Percentiles rank a stretch among this genome's conserved stretches.
phyloP scores from a whole-genome alignment of 2,113 vertebrate genomes.

The Bubo bubo region DNA sequence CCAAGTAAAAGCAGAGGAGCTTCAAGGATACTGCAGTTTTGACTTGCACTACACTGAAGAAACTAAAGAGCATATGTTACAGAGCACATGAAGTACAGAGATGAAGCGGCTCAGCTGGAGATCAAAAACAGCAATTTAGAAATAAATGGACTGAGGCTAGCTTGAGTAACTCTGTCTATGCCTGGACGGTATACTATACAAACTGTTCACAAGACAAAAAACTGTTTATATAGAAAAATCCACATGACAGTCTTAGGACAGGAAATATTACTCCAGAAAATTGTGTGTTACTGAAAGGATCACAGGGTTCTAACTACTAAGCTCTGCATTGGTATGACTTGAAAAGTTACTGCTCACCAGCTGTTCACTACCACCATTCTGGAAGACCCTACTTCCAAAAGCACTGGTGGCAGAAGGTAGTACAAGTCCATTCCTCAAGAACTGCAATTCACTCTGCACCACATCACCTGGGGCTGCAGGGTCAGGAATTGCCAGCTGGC shows the following conservation, averaged over 20 bases:
- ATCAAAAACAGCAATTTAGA: neutral
- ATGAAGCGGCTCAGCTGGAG: neutral
- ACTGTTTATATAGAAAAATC: neutral
- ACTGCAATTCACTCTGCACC: neutral
- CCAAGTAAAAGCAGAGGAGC: neutral
- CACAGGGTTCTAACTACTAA: neutral
- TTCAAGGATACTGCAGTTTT: neutral
- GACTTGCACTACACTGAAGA: neutral
- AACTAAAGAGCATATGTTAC: neutral
- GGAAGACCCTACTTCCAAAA: neutral
- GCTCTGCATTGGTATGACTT: neutral
- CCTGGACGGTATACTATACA: neutral
- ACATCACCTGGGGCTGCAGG: rapidly evolving
- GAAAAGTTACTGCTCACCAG: neutral
- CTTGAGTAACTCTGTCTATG: neutral
- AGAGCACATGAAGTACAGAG: neutral
- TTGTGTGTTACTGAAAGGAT: neutral
- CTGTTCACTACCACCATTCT: neutral
- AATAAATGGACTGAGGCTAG: neutral
- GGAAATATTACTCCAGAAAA: neutral
- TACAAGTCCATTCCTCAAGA: neutral
- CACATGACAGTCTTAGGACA: neutral
- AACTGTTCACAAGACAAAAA: neutral
- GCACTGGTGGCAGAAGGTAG: neutral
- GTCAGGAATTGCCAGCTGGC: neutral